Evolutionary conservation across 1,140 invertebrate genomes (phyloP), one percentile per base, ranked within the genome.

Genomic region (Papilio xuthus): DNA sequence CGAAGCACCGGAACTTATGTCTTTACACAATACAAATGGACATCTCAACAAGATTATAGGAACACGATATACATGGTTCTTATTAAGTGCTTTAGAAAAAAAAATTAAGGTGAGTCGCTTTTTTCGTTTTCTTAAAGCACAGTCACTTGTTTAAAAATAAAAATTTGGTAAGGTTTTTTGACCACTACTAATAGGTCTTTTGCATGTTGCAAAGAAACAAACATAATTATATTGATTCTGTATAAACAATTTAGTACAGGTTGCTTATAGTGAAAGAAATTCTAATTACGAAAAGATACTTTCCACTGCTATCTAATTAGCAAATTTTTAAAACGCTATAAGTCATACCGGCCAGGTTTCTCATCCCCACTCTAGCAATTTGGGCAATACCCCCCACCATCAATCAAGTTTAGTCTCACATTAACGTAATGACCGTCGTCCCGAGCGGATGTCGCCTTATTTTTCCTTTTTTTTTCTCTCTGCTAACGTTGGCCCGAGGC

Each of bases 381-480:
- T 83, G 78, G 84, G 73, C 87, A 83, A 79, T 79, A 81, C 84
- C 71, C 23, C 71, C 81, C 77, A 87, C 91, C 92, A 93, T 93
- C 92, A 93, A 93, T 93, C 92, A 93, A 92, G 92, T 93, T 93
- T 93, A 93, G 88, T 91, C 90, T 90, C 92, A 90, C 92, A 92
- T 92, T 93, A 93, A 90, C 86, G 92, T 93, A 93, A 93, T 92
- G 92, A 92, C 91, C 89, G 88, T 85, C 90, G 89, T 85, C 86
- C 85, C 84, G 85, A 81, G 83, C 89, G 89, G 90, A 92, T 93
- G 92, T 92, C 92, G 90, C 90, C 88, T 90, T 92, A 90, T 92
- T 93, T 92, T 90, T 84, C 82, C 86, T 89, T 92, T 91, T 88
- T 91, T n/a, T 90, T 88, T 79, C 53, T 60, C 26, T 67, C 67